Percentiles rank a stretch among this genome's conserved stretches.
phyloP scores from a whole-genome alignment of 2,888 invertebrate species.

The Mythimna lalbum region DNA sequence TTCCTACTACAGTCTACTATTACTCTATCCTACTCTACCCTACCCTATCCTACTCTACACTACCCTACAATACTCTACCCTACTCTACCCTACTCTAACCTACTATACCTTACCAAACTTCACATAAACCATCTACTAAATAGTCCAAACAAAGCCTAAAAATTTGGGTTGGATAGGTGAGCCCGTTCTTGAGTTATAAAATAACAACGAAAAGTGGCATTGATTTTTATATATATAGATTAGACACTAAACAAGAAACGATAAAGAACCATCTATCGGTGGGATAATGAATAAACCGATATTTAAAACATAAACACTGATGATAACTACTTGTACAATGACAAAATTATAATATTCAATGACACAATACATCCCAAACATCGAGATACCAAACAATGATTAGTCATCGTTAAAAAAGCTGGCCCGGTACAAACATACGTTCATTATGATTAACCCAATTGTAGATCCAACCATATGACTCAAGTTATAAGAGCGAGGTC shows the following conservation, averaged over 20 bases:
- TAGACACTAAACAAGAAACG: conserved; percentile 14
- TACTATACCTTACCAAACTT: no score
- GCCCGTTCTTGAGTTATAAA: no score
- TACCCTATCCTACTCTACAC: no score
- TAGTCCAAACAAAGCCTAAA: no score
- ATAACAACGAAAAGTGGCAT: no score
- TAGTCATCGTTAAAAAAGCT: conserved; percentile 52
- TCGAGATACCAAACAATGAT: conserved; percentile 44
- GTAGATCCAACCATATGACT: conserved; percentile 51
- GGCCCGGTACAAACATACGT: conserved; percentile 42
- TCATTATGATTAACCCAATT: conserved; percentile 60
- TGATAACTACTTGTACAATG: conserved; percentile 11
- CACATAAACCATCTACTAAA: no score
- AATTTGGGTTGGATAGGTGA: no score
- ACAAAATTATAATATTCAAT: conserved; percentile 24
- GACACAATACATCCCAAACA: conserved; percentile 40
- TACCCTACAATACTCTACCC: no score
- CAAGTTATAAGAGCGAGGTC: conserved; percentile 71
- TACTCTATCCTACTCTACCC: no score
- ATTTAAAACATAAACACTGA: conserved; percentile 16
- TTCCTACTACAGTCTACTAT: no score
- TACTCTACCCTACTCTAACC: no score
- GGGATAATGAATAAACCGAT: conserved; percentile 28
- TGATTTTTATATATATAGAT: no score
- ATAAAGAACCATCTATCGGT: neutral